Evolutionary conservation across 1,140 invertebrate species (phyloP), one percentile per base, ranked within the genome.

Genomic region (Eciton burchellii): DNA sequence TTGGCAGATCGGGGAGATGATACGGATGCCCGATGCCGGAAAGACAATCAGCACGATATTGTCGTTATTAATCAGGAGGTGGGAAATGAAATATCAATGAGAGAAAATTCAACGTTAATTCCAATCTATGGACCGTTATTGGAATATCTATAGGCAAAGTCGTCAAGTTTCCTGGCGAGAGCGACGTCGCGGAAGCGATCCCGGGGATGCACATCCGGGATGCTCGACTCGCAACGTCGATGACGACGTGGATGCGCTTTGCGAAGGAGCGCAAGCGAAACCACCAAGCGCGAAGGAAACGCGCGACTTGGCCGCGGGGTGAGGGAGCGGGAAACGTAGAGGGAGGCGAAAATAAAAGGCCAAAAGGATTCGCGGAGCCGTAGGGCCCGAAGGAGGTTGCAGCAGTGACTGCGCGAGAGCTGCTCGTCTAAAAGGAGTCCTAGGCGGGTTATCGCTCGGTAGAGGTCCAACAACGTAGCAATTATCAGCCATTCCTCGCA

Each of bases 401-500:
- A 91, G 87, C 85, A 91, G 89, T 86, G 89, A 91, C 90, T 91
- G 90, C 85, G 77, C 81, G 84, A 68, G 63, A 79, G 86, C 49
- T 82, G 89, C 91, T 90, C 90, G 87, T 91, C 91, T 92, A 92
- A 91, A 92, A 91, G 90, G 90, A 92, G 91, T 90, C 90, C 90
- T 92, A 91, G 90, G 84, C 89, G 90, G 92, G 91, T 93, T 93
- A 93, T 94, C 91, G 92, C 87, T 93, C 89, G 90, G 89, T 77
- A 81, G 90, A 92, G 91, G 86, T 90, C 91, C 88, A 93, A 93
- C 92, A 94, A 94, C 92, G 90, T 92, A 91, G 93, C 93, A 94
- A 94, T 94, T 94, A 94, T 94, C 92, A 94, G 91, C 92, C 93
- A 93, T 94, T 94, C 92, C 93, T 94, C 88, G 92, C 93, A 94